Evolutionary conservation across 2,888 invertebrate species (phyloP).

Genomic region (Phyto melanocephala): DNA sequence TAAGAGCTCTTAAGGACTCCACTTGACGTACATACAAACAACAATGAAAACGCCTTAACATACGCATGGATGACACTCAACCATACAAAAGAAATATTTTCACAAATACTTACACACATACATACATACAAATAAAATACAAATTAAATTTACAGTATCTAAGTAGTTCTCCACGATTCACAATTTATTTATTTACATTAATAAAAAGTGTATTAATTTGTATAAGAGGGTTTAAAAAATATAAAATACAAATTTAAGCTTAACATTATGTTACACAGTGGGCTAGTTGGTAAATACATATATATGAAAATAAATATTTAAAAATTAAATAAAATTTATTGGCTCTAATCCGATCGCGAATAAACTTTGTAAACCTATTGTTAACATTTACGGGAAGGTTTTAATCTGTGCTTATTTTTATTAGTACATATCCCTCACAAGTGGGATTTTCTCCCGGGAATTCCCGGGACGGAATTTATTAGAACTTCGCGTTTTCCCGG

Average conservation of each 20-base stretch:
- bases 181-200: conserved; percentile 24
- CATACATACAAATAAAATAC: neutral
- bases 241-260: neutral
- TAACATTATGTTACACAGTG: neutral
- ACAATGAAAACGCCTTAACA: conserved; percentile 17
- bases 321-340: too few species aligned
- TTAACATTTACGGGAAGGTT: too few species aligned
- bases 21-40: conserved; percentile 53
- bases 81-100: too few species aligned
- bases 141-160: conserved; percentile 24
- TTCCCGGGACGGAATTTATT: too few species aligned
- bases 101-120: neutral
- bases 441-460: too few species aligned
- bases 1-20: conserved; percentile 46
- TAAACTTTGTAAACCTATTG: too few species aligned
- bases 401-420: too few species aligned
- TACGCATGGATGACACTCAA: neutral
- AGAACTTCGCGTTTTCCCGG: too few species aligned
- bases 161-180: neutral
- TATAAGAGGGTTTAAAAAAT: conserved; percentile 22
- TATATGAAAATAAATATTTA: too few species aligned
- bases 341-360: too few species aligned
- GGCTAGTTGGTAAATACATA: neutral
- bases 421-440: too few species aligned
- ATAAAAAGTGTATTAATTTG: conserved; percentile 35